Conservation (phyloP, 2,797 vertebrate species). For the Poeciliopsis turneri region DNA sequence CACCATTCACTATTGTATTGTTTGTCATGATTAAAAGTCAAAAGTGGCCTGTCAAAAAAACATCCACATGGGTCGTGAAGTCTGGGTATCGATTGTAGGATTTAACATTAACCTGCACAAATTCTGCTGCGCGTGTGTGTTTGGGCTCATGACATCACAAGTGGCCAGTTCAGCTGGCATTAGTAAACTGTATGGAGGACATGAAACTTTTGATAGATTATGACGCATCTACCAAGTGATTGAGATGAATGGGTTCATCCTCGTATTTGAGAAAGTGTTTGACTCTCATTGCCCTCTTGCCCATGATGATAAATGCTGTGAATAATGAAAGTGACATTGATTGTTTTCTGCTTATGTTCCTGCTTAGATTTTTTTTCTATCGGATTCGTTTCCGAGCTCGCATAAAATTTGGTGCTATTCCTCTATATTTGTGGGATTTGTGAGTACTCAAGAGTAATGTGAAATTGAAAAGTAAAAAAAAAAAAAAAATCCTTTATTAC, state of each 20-base stretch:
- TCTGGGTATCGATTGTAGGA: background rate
- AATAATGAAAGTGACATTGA: background rate
- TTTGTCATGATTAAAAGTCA: constrained; percentile 4
- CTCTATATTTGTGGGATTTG: background rate
- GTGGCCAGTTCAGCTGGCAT: background rate
- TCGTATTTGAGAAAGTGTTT: background rate
- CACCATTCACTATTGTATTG: constrained; percentile 12
- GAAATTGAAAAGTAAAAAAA: background rate
- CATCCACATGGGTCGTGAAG: background rate
- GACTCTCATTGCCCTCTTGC: background rate
- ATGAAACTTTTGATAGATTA: background rate
- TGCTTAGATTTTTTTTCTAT: background rate
- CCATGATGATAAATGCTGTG: background rate
- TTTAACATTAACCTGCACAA: background rate
- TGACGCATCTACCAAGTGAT: background rate
- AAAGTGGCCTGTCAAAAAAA: background rate
- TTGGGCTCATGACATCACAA: background rate
- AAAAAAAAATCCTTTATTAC: background rate
- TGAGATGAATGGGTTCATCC: background rate
- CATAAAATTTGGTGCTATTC: background rate
- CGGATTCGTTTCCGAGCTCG: background rate
- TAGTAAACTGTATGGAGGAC: background rate
- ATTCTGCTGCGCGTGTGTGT: background rate
- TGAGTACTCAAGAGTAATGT: background rate
- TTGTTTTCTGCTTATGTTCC: background rate